phyloP scores from a whole-genome alignment of 2,888 invertebrate species.

The Pseudanteris insignis region DNA sequence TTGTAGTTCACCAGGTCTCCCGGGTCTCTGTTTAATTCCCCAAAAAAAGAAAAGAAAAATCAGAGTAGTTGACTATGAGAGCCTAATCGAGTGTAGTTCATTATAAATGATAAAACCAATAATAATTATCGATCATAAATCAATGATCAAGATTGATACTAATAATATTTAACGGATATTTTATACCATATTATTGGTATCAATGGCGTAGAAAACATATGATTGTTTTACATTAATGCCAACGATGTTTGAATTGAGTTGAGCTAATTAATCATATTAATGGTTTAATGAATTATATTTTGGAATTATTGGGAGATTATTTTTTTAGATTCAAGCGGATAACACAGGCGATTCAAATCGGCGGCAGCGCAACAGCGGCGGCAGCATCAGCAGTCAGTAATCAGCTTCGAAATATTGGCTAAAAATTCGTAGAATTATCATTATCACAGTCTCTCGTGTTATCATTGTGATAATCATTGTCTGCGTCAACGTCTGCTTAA shows the following conservation, averaged over 20 bases:
- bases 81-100: conserved; percentile 6
- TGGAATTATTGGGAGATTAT: conserved; percentile 28
- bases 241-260: too few relatives aligned
- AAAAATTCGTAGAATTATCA: conserved; percentile 48
- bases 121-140: conserved; percentile 5
- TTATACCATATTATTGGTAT: too few relatives aligned
- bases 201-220: too few relatives aligned
- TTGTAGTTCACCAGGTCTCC: conserved; percentile 84
- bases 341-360: conserved; percentile 31
- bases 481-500: conserved; percentile 40
- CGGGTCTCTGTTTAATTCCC: conserved; percentile 73
- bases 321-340: too few relatives aligned
- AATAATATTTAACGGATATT: too few relatives aligned
- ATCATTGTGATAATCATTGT: conserved; percentile 27
- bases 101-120: conserved; percentile 10
- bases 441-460: conserved; percentile 48
- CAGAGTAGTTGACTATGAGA: conserved; percentile 24
- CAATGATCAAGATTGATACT: too few relatives aligned
- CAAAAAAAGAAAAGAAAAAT: conserved; percentile 63
- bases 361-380: conserved; percentile 42
- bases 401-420: conserved; percentile 45
- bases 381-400: conserved; percentile 43
- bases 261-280: conserved; percentile 11
- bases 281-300: conserved; percentile 28
- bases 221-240: too few relatives aligned